Conservation (phyloP, 2,113 vertebrate genomes). For the Clarias magur region DNA sequence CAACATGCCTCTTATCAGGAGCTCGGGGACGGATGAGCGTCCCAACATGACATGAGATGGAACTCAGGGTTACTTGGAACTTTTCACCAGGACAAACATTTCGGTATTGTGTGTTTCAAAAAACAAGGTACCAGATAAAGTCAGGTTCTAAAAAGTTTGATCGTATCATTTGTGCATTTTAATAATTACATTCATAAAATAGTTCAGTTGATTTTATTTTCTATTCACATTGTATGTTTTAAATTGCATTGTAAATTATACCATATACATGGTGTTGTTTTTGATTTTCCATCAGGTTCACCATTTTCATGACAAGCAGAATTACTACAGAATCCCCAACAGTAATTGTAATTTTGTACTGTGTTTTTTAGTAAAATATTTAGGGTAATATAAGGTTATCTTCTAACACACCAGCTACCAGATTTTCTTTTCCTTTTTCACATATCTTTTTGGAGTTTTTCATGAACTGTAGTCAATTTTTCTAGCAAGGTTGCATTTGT, state of each 20-base stretch:
- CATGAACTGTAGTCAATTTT: background rate
- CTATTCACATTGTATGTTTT: background rate
- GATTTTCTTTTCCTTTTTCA: background rate
- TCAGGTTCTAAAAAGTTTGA: background rate
- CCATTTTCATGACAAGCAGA: background rate
- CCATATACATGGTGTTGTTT: background rate
- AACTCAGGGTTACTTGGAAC: constrained; percentile 1
- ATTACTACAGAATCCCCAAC: background rate
- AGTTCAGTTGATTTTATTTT: background rate
- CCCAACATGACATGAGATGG: constrained; percentile 52
- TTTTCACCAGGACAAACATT: constrained; percentile 26
- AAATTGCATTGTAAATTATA: background rate
- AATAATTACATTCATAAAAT: background rate
- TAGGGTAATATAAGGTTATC: background rate
- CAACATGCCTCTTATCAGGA: constrained; percentile 44
- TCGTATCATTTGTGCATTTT: background rate
- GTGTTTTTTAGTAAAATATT: background rate
- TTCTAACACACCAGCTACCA: background rate
- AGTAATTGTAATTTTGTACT: background rate
- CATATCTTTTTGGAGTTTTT: background rate
- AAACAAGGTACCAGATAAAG: background rate
- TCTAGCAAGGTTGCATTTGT: background rate
- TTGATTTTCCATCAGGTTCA: background rate
- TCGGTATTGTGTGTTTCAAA: background rate
- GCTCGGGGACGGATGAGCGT: constrained; percentile 37